Evolutionary conservation across 2,113 vertebrate species (phyloP).

Genomic region (Clarias batrachus): DNA sequence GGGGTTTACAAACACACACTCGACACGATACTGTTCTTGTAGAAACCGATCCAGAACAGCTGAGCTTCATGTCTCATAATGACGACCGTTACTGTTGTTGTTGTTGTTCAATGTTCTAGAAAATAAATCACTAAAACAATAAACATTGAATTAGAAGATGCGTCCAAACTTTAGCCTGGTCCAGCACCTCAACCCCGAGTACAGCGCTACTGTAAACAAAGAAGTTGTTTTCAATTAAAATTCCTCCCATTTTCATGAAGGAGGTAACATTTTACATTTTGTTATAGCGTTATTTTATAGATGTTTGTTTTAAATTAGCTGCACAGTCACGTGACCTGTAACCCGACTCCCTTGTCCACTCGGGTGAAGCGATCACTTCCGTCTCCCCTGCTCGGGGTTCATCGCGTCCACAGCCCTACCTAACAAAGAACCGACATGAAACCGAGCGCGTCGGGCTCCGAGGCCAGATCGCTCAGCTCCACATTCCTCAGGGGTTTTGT

Average conservation of each 20-base stretch:
- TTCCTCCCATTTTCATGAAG: background rate
- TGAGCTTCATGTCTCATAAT: too few species aligned
- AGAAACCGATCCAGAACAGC: too few species aligned
- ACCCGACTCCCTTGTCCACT: constrained; percentile 1
- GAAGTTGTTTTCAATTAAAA: background rate
- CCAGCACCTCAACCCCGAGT: background rate
- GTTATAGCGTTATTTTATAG: background rate
- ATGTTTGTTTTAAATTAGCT: background rate
- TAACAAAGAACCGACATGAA: constrained; percentile 16
- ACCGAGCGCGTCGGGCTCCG: background rate
- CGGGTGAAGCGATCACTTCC: constrained; percentile 6
- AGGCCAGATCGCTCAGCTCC: constrained; percentile 15
- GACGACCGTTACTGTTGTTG: too few species aligned
- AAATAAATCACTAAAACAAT: too few species aligned
- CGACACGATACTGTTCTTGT: too few species aligned
- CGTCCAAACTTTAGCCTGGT: too few species aligned
- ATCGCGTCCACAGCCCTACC: background rate
- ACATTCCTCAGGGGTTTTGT: constrained; percentile 48
- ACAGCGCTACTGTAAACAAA: background rate
- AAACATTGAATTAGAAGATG: too few species aligned
- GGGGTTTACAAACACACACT: too few species aligned
- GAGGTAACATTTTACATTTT: background rate
- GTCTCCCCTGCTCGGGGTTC: background rate
- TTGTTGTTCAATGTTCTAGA: too few species aligned
- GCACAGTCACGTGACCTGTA: background rate